Evolutionary conservation across 2,888 invertebrate genomes (phyloP), one percentile per base, ranked within the genome.

Genomic region (Minunthozetes semirufus): DNA sequence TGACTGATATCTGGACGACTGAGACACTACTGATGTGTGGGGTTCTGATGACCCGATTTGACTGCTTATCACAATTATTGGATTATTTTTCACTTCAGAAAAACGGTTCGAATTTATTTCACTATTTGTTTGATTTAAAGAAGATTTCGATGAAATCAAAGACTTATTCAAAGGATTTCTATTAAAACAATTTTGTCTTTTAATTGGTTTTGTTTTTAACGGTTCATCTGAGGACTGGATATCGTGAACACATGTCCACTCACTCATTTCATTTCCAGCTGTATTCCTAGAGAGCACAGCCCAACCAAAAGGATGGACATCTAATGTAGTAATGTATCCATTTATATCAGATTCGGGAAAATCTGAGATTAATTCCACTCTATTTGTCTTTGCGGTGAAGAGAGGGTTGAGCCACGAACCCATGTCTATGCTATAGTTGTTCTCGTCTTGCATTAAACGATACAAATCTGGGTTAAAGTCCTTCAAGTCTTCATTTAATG

Each of bases 231-330:
- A 42, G 25, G 89, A 88, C 84, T 94, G 93, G 78, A 96, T 93
- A 82, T 95, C 94, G 84, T 96, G 95, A 73, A 96, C 89, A 81
- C 93, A 92, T 9, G 93, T 93, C 93, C 93, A 95, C 90, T 95
- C 95, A 53, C 92, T 90, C 81, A 87, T 88, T 82, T 94, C 93
- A 80, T 91, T 89, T 77, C 88, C 88, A 80, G 91, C 92, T 74
- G 93, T 90, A 83, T 94, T 94, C 78, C 95, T 87, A 75, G 93
- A 92, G 48, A 94, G 85, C 22, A 91, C 91, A 82, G 91, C 91
- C 90, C 93, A 93, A 22, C 94, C 92, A 82, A 92, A 89, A 0
- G 94, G 94, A 83, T 94, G 94, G 77, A 93, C 88, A 87, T 92
- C 89, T 76, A 96, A 85, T 1, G 94, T 92, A 79, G 93, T 91